Percentiles rank a stretch among this genome's conserved stretches.
Evolutionary conservation across 1,140 invertebrate species (phyloP).

Genomic region (Lethrus apterus): DNA sequence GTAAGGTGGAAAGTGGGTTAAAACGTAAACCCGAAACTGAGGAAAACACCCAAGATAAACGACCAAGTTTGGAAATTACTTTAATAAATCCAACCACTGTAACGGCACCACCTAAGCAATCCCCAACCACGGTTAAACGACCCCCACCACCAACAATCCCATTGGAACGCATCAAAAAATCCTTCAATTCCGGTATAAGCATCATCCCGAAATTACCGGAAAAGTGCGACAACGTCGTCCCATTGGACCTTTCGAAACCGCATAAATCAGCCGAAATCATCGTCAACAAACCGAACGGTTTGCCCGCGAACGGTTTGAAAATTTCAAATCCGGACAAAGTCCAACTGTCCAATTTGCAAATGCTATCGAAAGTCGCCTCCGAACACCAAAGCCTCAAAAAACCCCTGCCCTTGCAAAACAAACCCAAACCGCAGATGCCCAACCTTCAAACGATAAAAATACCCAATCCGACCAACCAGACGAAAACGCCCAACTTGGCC

Average conservation of each 20-base stretch:
- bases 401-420: conserved; percentile 12
- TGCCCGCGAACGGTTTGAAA: neutral
- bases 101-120: conserved; percentile 16
- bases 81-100: conserved; percentile 28
- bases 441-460: conserved; percentile 32
- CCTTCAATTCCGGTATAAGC: conserved; percentile 34
- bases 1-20: conserved; percentile 34
- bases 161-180: conserved; percentile 36
- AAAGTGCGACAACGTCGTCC: conserved; percentile 29
- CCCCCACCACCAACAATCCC: conserved; percentile 38
- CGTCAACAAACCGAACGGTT: conserved; percentile 10
- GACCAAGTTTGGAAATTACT: conserved; percentile 39
- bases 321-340: conserved; percentile 14
- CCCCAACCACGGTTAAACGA: conserved; percentile 24
- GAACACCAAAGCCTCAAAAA: conserved; percentile 32
- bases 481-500: conserved; percentile 22
- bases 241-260: conserved; percentile 35
- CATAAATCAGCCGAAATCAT: conserved; percentile 20
- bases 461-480: conserved; percentile 13
- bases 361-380: conserved; percentile 38
- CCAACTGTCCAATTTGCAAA: conserved; percentile 35
- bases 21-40: conserved; percentile 30
- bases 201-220: conserved; percentile 33
- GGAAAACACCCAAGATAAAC: conserved; percentile 26
- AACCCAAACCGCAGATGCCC: conserved; percentile 29